Evolutionary conservation across 2,113 vertebrate species (phyloP).

Genomic region (Tauraco erythrolophus): DNA sequence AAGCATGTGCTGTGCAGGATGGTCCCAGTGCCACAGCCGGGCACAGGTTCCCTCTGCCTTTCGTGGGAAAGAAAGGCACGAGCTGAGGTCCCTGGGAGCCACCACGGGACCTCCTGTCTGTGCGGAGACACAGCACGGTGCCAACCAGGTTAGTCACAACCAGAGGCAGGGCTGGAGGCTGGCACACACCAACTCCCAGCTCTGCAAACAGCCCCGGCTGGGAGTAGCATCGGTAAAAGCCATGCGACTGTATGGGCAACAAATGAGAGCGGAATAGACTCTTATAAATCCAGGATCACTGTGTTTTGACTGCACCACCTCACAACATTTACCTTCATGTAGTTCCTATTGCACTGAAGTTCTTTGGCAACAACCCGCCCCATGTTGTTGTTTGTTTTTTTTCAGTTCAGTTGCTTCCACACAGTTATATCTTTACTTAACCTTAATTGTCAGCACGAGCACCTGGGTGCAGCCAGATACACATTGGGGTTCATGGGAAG

Average conservation of each 20-base stretch:
- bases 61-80: fast-evolving
- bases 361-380: not conserved
- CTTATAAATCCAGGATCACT: not conserved
- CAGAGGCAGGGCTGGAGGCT: not conserved
- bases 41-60: fast-evolving
- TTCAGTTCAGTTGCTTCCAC: not conserved
- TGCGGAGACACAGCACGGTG: not conserved
- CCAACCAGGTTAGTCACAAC: not conserved
- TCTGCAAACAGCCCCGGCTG: not conserved
- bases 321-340: not conserved
- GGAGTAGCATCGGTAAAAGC: not conserved
- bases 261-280: not conserved
- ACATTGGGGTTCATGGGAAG: fast-evolving
- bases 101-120: fast-evolving
- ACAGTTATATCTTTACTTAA: not conserved
- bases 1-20: fast-evolving
- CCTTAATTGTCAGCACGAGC: not conserved
- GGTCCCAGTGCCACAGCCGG: not conserved
- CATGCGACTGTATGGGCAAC: not conserved
- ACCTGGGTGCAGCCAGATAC: not conserved
- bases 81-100: not conserved
- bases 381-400: not conserved
- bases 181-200: not conserved
- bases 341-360: not conserved
- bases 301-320: not conserved